Evolutionary conservation across 2,113 vertebrate species (phyloP).

Genomic region (Pollachius pollachius): DNA sequence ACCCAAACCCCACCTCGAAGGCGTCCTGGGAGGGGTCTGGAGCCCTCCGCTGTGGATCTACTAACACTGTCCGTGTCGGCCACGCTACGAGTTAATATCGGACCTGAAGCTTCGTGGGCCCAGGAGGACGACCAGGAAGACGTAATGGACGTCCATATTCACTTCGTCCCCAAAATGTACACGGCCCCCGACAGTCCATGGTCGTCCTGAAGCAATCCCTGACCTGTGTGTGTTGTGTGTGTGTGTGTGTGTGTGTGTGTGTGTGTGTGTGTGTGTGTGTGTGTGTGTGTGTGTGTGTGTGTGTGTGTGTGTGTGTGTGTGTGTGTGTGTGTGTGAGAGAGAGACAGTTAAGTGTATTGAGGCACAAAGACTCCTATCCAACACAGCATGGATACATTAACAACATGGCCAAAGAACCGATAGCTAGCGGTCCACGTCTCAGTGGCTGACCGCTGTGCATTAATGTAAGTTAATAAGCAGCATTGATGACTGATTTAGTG

Average conservation of each 20-base stretch:
- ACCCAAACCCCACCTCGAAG: constrained; percentile 11
- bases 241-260: constrained; percentile 16
- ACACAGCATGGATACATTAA: constrained; percentile 53
- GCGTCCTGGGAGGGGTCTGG: constrained; percentile 52
- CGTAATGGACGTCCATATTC: constrained; percentile 61
- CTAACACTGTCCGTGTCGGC: constrained; percentile 56
- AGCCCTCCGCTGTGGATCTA: constrained; percentile 51
- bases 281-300: constrained; percentile 29
- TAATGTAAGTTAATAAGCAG: constrained; percentile 67
- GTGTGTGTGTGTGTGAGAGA: constrained; percentile 37
- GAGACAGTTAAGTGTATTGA: constrained; percentile 59
- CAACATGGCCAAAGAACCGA: constrained; percentile 50
- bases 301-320: constrained; percentile 23
- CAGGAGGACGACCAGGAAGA: constrained; percentile 56
- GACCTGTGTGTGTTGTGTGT: constrained; percentile 47
- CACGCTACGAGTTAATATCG: constrained; percentile 56
- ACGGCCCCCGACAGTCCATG: constrained; percentile 58
- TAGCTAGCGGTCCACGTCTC: constrained; percentile 38
- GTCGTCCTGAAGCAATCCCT: constrained; percentile 67
- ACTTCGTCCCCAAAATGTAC: constrained; percentile 48
- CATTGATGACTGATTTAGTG: constrained; percentile 65
- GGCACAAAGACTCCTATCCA: constrained; percentile 69
- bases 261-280: constrained; percentile 34
- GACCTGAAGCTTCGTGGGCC: constrained; percentile 65
- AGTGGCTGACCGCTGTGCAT: constrained; percentile 55